These are phyloP conservation scores for Agapornis canus DNA, from an alignment of 2,797 vertebrate genomes.

Conservation along the genomic window DNA sequence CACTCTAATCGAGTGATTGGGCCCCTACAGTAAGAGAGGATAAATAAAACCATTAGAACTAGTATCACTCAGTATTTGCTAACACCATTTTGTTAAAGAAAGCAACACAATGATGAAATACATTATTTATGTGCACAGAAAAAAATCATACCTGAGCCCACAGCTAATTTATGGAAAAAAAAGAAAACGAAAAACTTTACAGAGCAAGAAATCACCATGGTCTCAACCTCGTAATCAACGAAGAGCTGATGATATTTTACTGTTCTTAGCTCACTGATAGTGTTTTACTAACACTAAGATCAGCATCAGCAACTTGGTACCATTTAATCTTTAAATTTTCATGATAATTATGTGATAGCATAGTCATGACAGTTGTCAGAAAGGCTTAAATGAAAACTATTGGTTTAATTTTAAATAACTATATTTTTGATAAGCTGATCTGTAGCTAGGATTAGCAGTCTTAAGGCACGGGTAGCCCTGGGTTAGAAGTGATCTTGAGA, in stretches of 20 bases:
- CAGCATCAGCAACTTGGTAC: slow-evolving; percentile 7
- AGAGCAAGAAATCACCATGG: background rate
- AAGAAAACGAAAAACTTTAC: background rate
- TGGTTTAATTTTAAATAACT: slow-evolving; percentile 60
- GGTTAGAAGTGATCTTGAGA: slow-evolving; percentile 4
- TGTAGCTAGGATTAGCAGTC: slow-evolving; percentile 32
- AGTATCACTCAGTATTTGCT: background rate
- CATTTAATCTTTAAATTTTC: background rate
- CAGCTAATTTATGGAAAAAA: background rate
- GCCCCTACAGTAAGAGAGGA: slow-evolving; percentile 76
- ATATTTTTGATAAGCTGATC: slow-evolving; percentile 49
- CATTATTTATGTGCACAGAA: background rate
- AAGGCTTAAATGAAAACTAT: slow-evolving; percentile 1
- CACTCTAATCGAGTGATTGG: slow-evolving; percentile 84
- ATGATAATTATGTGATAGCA: background rate
- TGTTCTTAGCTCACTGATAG: background rate
- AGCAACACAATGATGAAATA: background rate
- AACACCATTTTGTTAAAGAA: background rate
- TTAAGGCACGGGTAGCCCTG: slow-evolving; percentile 33
- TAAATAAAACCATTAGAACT: background rate
- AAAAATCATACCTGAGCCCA: background rate
- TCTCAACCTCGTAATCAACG: slow-evolving; percentile 1
- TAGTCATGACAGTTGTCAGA: background rate
- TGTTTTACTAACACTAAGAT: background rate
- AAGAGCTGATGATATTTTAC: background rate